Evolutionary conservation across 2,888 invertebrate genomes (phyloP), one percentile per base, ranked within the genome.

Genomic region (Lasioglossum figueresi): DNA sequence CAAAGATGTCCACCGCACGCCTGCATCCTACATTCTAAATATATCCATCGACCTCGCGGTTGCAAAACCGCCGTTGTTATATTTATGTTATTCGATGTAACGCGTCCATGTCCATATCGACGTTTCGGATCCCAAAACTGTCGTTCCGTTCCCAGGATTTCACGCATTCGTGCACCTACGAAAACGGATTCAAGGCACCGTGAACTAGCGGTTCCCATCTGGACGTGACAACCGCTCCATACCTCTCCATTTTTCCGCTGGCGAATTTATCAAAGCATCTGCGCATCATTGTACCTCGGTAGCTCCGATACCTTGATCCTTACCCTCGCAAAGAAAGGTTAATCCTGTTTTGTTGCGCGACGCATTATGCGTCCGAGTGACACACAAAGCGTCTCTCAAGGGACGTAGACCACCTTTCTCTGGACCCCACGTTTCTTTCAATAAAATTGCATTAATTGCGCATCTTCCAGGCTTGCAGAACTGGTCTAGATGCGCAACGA

Each of bases 391-490:
- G n/a, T 16, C 14, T 48, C 16, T 27, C 12, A 2, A 6, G 56
- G 71, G 76, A 82, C 73, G 2, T 4, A 43, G 66, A 79, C 70
- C 68, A 78, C 84, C 83, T 82, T 66, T 66, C 34, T 48, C 37
- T 12, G 37, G 74, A 71, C 6, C 40, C 71, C 79, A 34, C 34
- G n/a, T 79, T 79, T 66, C 34, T 68, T 75, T 66, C 88, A 84
- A 88, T 84, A 83, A 83, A 81, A 75, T 86, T 78, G 78, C 71
- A 86, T 88, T 79, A 89, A 88, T 78, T 88, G 68, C 71, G 66
- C 72, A 40, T 56, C 74, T 79, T 76, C 70, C 78, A 37, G 59
- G 1, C 45, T 70, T n/a, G 52, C 43, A 27, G 59, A 73, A 76
- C 79, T 76, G 79, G 82, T 79, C 12, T 56, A 82, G 66, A 82